Base-by-base conservation (phyloP, 1,140 invertebrate species). In the Ips nitidus region DNA sequence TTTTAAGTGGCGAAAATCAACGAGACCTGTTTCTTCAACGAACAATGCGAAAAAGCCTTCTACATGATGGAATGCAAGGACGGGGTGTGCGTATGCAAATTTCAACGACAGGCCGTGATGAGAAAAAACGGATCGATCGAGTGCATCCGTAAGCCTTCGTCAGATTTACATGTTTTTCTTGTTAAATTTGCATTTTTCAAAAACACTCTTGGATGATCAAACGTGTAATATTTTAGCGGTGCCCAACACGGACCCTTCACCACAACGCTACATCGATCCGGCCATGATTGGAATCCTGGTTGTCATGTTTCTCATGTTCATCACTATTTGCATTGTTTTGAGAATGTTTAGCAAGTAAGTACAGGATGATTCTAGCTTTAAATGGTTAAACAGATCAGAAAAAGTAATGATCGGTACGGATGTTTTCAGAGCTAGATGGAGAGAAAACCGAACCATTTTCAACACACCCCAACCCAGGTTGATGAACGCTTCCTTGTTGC, bases 291-390 rank as follows among this genome's bases (percentile, higher is more conserved):
- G 91, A 53, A 91, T 95, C 53, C 86, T 97, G 70, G 91, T 93
- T 57, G 93, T 89, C 41, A 91, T 97, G 89, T 92, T 89, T 66
- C 86, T 96, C 59, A 97, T 97, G 94, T 96, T 95, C 82, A 86
- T 96, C 80, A 94, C 94, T 80, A 94, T 97, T 78, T 97, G 94
- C 82, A 91, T 97, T 71, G 94, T 96, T 50, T 86, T 97, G 64
- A 87, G 93, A 79, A 85, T 97, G 74, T 97, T 97, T 83, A 94
- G 93, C 90, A 93, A 89, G 94, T 95, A 86, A 88, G 75, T 75
- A 67, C 42, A 2, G 41, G n/a, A n/a, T 43, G 36, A 47, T 62
- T 22, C 22, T 22, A 22, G 22, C 22, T 22, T 22, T 22, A 22
- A 22, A 22, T 41, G 40, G 6, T 36, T 22, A 62, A 8, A 62